Evolutionary conservation across 2,113 vertebrate genomes (phyloP), one percentile per base, ranked within the genome.

Genomic region (Puntigrus tetrazona): DNA sequence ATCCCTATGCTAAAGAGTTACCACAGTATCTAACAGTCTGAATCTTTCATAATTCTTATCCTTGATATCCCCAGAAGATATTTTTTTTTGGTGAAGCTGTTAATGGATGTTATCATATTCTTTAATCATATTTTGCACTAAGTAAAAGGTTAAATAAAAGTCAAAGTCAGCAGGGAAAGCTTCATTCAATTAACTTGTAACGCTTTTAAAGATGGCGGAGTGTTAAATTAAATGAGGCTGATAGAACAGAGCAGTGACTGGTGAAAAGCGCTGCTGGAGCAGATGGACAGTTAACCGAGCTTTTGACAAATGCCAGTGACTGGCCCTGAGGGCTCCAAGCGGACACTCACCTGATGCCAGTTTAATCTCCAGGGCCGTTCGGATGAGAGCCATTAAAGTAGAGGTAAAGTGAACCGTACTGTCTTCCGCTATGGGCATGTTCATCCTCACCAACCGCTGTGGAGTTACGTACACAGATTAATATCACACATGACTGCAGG

Each of bases 321-420:
- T 69, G 3, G n/a, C 11, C 36, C 38, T 27, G 38, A 57, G 22
- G 52, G 52, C 20, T 57, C 20, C 52, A 57, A n/a, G 5, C 1
- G n/a, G 69, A 45, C 69, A 43, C 91, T 89, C 57, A 99, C 98
- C 98, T 94, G 97, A 95, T 50, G 97, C 97, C 1, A 99, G 95
- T 90, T 99, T 99, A 94, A 99, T 97, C 78, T 98, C 97, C 88
- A 99, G 95, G 11, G 98, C 98, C 0, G 98, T 99, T 87, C 97
- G 94, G 85, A 99, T 99, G 90, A 99, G 93, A 61, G 96, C 98
- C 97, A 99, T 99, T 88, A 99, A 92, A 0, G 98, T 99, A 89
- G 97, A 99, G 0, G 97, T 99, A 94, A 99, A 99, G 90, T 98
- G 97, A 38, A 99, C 98, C 0, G 97, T 97, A 86, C 96, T 92